Evolutionary conservation across 1,140 invertebrate genomes (phyloP), one percentile per base, ranked within the genome.

Genomic region (Rhagoletis pomonella): DNA sequence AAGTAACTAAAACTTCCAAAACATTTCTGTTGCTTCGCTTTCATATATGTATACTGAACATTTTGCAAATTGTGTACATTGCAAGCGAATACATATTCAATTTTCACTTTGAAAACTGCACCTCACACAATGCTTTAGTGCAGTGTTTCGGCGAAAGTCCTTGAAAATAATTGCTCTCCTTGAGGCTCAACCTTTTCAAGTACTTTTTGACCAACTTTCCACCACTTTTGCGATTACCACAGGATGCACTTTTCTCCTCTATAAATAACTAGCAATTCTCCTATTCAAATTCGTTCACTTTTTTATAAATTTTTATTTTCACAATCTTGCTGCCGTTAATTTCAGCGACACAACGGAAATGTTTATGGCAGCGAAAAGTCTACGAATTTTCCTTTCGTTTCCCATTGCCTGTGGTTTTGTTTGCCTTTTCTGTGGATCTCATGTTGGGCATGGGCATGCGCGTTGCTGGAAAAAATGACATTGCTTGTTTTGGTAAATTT

Each of bases 91-190:
- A n/a, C n/a, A n/a, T n/a, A 29, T 42, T 60, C 3, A 19, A 62
- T 60, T 85, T 60, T 60, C 14, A 60, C 59, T 59, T 60, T 42
- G 58, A 50, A 62, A 59, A 42, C 39, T 85, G 12, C 50, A 6
- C 29, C 84, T 60, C 59, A 19, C 84, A n/a, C n/a, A n/a, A n/a
- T n/a, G n/a, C n/a, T n/a, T n/a, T 42, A 84, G 50, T 50, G 12
- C 77, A 84, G 19, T 73, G 7, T 81, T 81, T 81, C 6, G 17
- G 17, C 29, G 14, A 60, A 85, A 85, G 84, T 85, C 84, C 84
- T 85, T 85, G 84, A 85, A 85, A 85, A 85, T 85, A 85, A 62
- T 62, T 42, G 58, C 58, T 7, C 73, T 55, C n/a, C 44, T 81
- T 81, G 47, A 81, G 44, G 47, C 29, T 14, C 17, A 81, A 44